Evolutionary conservation across 2,797 vertebrate genomes (phyloP).

Genomic region (Gallinago nigripennis): DNA sequence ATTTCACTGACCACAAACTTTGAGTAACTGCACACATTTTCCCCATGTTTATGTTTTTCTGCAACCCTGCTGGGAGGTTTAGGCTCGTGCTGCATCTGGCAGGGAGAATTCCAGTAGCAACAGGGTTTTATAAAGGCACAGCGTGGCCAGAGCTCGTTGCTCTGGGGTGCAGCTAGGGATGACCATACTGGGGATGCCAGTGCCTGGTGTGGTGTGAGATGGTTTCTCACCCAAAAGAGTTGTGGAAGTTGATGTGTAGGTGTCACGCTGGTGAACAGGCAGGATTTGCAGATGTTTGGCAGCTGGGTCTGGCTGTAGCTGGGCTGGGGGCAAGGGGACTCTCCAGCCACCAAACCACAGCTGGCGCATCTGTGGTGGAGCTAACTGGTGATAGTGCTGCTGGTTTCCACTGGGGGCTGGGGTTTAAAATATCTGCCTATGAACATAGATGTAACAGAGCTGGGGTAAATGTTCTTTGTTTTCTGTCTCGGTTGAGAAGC

Average conservation of each 20-base stretch:
- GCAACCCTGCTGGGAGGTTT: background rate
- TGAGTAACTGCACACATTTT: background rate
- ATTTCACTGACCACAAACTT: background rate
- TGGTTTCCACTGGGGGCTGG: background rate
- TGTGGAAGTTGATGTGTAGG: background rate
- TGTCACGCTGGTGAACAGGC: background rate
- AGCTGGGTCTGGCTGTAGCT: background rate
- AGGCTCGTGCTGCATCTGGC: background rate
- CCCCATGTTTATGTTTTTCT: background rate
- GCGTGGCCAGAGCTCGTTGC: background rate
- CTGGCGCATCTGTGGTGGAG: background rate
- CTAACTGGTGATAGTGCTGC: background rate
- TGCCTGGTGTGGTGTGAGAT: background rate
- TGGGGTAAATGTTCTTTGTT: background rate
- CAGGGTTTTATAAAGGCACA: background rate
- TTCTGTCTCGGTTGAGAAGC: background rate
- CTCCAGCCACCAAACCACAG: background rate
- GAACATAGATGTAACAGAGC: accelerated
- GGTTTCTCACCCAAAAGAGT: background rate
- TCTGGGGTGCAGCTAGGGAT: background rate
- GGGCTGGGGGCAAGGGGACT: background rate
- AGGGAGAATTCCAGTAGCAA: background rate
- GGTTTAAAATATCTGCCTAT: accelerated
- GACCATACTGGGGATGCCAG: background rate
- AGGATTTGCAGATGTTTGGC: background rate